A percentile compares a stretch with the other conserved stretches of the same genome.
Evolutionary conservation across 1,140 invertebrate species (phyloP).

Genomic region (Halictus rubicundus): DNA sequence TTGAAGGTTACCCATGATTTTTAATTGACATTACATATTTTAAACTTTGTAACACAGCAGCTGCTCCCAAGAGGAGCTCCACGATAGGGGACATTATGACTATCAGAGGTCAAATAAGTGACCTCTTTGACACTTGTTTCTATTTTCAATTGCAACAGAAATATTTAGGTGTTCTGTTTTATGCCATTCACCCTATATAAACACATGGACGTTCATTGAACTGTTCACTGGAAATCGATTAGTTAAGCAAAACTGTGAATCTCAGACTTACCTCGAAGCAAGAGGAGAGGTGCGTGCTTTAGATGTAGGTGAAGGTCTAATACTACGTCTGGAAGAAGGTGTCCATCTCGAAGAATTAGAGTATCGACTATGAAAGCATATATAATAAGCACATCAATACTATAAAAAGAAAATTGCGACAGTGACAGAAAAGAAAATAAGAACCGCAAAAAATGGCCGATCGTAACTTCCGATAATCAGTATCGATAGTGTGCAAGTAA

Average conservation of each 20-base stretch:
- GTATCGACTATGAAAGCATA: slow-evolving; percentile 70
- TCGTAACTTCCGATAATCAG: neutral
- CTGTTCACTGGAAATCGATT: neutral
- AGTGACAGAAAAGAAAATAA: neutral
- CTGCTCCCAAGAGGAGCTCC: too few relatives aligned
- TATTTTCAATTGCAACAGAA: too few relatives aligned
- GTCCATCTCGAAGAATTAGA: slow-evolving; percentile 66
- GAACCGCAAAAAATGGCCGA: neutral
- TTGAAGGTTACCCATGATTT: too few relatives aligned
- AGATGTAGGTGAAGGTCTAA: slow-evolving; percentile 58
- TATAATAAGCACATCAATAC: slow-evolving; percentile 57
- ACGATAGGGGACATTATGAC: too few relatives aligned
- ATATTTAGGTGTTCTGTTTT: too few relatives aligned
- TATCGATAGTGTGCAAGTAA: neutral
- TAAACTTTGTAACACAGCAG: too few relatives aligned
- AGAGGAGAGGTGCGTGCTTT: slow-evolving; percentile 37
- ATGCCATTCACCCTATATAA: neutral
- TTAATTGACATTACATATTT: too few relatives aligned
- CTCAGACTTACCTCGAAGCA: slow-evolving; percentile 67
- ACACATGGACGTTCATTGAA: slow-evolving; percentile 1
- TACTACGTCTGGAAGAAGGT: slow-evolving; percentile 64
- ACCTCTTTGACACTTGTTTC: too few relatives aligned
- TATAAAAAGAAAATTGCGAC: slow-evolving; percentile 48
- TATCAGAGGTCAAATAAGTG: too few relatives aligned
- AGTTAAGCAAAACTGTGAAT: neutral